These are phyloP conservation scores for Choloepus didactylus DNA, from an alignment of 2,797 vertebrate genomes.

Conservation along the genomic window DNA sequence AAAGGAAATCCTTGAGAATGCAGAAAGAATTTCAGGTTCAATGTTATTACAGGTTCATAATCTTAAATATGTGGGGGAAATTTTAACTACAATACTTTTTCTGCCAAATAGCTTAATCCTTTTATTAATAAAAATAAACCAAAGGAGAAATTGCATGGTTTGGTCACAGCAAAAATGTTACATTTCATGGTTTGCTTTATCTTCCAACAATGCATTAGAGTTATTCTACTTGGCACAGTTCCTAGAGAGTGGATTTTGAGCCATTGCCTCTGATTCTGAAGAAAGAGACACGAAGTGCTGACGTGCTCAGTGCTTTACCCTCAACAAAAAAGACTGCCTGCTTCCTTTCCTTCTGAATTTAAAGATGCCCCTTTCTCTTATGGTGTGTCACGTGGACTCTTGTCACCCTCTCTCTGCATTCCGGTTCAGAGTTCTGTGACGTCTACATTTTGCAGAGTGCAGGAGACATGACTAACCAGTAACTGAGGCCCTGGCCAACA, in stretches of 20 bases:
- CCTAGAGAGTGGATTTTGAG: not conserved
- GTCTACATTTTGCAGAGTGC: not conserved
- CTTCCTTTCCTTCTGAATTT: not conserved
- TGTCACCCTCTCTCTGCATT: not conserved
- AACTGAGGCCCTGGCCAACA: not conserved
- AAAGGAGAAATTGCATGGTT: constrained; percentile 32
- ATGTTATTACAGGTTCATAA: not conserved
- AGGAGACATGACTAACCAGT: not conserved
- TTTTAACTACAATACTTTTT: not conserved
- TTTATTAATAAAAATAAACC: constrained; percentile 30
- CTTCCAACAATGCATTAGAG: not conserved
- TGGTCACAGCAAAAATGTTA: constrained; percentile 1
- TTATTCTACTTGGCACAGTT: not conserved
- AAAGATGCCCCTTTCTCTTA: not conserved
- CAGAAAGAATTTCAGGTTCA: not conserved
- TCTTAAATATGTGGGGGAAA: constrained; percentile 48
- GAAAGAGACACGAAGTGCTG: not conserved
- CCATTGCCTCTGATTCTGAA: not conserved
- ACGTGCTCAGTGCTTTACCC: not conserved
- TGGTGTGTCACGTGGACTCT: not conserved
- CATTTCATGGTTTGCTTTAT: not conserved
- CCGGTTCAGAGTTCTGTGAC: not conserved
- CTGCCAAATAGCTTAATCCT: not conserved
- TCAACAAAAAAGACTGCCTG: not conserved
- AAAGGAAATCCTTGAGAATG: not conserved